Base-by-base conservation (phyloP, 2,113 vertebrate genomes). In the Cisticola juncidis region DNA sequence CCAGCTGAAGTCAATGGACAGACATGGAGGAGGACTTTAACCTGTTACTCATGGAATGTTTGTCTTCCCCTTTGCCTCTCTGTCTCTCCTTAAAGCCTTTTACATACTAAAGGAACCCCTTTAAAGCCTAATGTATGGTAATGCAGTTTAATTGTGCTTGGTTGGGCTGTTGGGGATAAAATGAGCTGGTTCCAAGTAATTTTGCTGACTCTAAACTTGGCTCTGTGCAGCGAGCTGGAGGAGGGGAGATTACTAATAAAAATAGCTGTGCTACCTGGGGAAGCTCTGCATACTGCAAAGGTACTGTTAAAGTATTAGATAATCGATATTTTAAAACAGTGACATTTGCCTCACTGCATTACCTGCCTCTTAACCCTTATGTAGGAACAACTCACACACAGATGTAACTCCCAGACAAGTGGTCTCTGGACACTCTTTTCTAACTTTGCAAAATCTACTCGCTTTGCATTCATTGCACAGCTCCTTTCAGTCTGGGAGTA, bases 141-240 rank as follows among this genome's bases (percentile, higher is more conserved):
- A 96, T 84, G 58, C 45, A 85, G 54, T 85, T 94, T 95, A 83
- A 94, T 86, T 87, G 85, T 61, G 65, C 61, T 79, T 95, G 48
- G 44, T 88, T 90, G 78, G 78, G 35, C 87, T 66, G n/a, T 6
- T 86, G 90, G 85, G 81, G 71, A 93, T 85, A 90, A 86, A 88
- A 83, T 19, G 42, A 51, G 33, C 56, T 66, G 54, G 62, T 70
- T 95, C 68, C 68, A 93, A 70, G 85, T 51, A 42, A 94, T 94
- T 94, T 74, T 95, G 94, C 95, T 96, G 92, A 95, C 79, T 91
- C 81, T 66, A 83, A 94, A 80, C 71, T 88, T 85, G 87, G 92
- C 71, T 91, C 26, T 3, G 5, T 44, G 29, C 14, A 70, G 48
- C 69, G 15, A 72, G 36, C 48, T 87, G 77, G 45, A 51, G 50